phyloP scores from a whole-genome alignment of 2,113 vertebrate species.

The Rhinichthys klamathensis region DNA sequence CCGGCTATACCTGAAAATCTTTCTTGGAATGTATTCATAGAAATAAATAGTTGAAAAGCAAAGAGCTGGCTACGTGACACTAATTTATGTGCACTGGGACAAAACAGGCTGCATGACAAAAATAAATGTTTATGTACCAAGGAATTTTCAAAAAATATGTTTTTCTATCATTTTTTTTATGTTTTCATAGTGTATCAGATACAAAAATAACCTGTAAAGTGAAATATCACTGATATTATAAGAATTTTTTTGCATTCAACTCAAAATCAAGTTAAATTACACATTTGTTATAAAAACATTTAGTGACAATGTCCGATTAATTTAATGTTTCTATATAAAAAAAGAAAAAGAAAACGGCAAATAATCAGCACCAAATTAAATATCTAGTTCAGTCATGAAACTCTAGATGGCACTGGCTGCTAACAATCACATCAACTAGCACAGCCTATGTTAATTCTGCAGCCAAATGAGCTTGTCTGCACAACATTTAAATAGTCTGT shows the following conservation, averaged over 20 bases:
- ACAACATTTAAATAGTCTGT: too few species aligned
- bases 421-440: too few species aligned
- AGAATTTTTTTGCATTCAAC: not conserved
- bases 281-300: not conserved
- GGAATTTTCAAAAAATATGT: too few species aligned
- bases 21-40: not conserved
- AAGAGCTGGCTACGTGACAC: not conserved
- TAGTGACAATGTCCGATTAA: not conserved
- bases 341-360: not conserved
- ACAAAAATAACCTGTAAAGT: not conserved
- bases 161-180: not conserved
- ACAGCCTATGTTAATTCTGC: too few species aligned
- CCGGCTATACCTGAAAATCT: not conserved
- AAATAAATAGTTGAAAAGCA: not conserved
- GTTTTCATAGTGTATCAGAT: not conserved
- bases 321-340: not conserved
- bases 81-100: not conserved
- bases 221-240: not conserved
- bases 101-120: not conserved
- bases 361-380: not conserved
- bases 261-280: not conserved
- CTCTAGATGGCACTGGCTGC: too few species aligned
- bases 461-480: too few species aligned
- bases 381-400: not conserved
- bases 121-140: not conserved